Evolutionary conservation across 2,113 vertebrate species (phyloP).

Genomic region (Noctilio leporinus): DNA sequence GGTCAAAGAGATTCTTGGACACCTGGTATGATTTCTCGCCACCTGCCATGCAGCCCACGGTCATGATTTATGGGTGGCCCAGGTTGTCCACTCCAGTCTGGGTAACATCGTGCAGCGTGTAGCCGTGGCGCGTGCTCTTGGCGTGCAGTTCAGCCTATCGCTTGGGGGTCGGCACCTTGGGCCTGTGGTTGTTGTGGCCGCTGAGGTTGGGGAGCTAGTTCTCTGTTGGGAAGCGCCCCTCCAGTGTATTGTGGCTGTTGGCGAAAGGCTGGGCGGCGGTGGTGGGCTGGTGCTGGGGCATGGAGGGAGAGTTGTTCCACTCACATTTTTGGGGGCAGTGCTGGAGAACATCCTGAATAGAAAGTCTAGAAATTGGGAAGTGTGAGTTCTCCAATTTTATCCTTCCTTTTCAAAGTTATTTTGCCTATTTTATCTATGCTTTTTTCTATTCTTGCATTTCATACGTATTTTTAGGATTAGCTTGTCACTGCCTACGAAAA

Average conservation of each 20-base stretch:
- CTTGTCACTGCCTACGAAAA: neutral
- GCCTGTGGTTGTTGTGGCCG: no score
- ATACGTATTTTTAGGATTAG: neutral
- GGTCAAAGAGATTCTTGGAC: constrained; percentile 94
- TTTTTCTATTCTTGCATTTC: neutral
- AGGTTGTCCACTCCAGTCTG: constrained; percentile 97
- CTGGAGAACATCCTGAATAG: no score
- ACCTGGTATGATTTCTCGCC: constrained; percentile 94
- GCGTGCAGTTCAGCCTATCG: no score
- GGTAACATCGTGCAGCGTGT: constrained; percentile 92
- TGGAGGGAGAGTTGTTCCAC: no score
- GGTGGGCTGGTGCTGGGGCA: no score
- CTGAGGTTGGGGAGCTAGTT: no score
- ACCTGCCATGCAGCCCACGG: constrained; percentile 94
- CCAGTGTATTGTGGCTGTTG: no score
- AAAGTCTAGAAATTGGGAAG: neutral
- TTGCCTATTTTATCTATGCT: neutral
- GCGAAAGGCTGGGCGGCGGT: no score
- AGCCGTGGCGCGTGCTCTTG: constrained; percentile 90
- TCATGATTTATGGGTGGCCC: constrained; percentile 97
- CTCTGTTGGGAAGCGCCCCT: no score
- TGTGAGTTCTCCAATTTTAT: neutral
- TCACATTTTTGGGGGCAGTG: no score
- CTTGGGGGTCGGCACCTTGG: no score
- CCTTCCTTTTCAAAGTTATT: constrained; percentile 9